Evolutionary conservation across 2,888 invertebrate species (phyloP), one percentile per base, ranked within the genome.

Genomic region (Parnassius glacialis): DNA sequence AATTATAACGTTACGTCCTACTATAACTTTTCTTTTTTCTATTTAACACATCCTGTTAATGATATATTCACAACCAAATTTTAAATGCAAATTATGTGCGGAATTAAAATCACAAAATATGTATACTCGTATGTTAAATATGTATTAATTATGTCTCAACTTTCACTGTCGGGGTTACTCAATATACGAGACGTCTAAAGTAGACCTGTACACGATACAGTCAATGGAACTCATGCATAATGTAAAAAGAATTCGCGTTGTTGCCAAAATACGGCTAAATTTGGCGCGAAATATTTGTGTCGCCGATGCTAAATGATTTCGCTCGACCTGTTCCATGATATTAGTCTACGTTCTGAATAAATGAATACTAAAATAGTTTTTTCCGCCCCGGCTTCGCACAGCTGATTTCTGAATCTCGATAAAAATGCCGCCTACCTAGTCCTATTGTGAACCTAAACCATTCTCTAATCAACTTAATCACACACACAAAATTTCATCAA

Each of bases 151-250:
- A 41, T 54, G 20, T 13, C 41, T 20, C 56, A 47, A 63, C 63
- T 63, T 63, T 63, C 63, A 59, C 63, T 63, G 52, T 42, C 54
- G 47, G 13, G 9, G 55, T 63, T 63, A 63, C 52, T 59, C 56
- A 63, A 63, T 45, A 54, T 16, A 25, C 62, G 43, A 62, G 47
- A 57, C 57, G 34, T 13, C 54, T 45, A 53, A 56, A 59, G 52
- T 56, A 20, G 59, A 52, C 43, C 44, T 51, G 62, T 50, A 20
- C 13, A 55, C 61, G 41, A 20, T 42, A 43, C 59, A 59, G 50
- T 47, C 62, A 62, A 59, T 63, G 59, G 12, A n/a, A 45, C 48
- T 64, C 66, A 66, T 66, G 62, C 60, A 66, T 66, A 62, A 66
- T 66, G 66, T 58, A 66, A 59, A 25, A 16, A 52, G 59, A 59